Base-by-base conservation (phyloP, 1,140 invertebrate species). In the Cyclargus thomasi region DNA sequence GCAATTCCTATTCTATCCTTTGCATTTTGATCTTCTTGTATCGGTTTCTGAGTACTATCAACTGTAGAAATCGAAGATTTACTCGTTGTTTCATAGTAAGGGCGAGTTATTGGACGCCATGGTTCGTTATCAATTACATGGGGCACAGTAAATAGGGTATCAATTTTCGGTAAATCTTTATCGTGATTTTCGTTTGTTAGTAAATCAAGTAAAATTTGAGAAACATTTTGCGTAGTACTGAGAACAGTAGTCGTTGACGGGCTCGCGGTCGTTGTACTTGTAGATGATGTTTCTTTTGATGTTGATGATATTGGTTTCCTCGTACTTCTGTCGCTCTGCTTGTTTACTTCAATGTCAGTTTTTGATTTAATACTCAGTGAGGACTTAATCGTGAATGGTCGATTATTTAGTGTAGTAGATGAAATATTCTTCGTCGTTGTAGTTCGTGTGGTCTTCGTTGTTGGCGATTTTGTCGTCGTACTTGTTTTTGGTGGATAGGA, bases 61-160 rank as follows among this genome's bases (percentile, higher is more conserved):
- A 55, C 36, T 8, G 55, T 23, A 11, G 10, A 23, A 39, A 69
- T 57, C 17, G 79, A 67, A 63, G 76, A 70, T 73, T 78, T 83
- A 65, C 78, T 86, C 10, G 84, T 81, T 20, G 77, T 76, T 82
- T 90, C 83, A 78, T 86, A 83, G 76, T 88, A 84, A 17, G 88
- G 85, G 63, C 81, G 80, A 8, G 88, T 90, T 65, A 93, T 92
- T 35, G 92, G 92, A 35, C 90, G 86, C 92, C 92, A 93, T 64
- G 92, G 92, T 81, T 92, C 90, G 77, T 92, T 90, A 76, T 92
- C 90, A 65, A 91, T 81, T 6, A 90, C 86, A 74, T 90, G 85
- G 63, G 90, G 86, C 21, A 91, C 90, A 66, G 89, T 90, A 79
- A 91, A 91, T 65, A 91, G 73, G 59, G 85, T 87, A 74, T 91